phyloP scores from a whole-genome alignment of 2,888 invertebrate genomes.

The Coremacera marginata region DNA sequence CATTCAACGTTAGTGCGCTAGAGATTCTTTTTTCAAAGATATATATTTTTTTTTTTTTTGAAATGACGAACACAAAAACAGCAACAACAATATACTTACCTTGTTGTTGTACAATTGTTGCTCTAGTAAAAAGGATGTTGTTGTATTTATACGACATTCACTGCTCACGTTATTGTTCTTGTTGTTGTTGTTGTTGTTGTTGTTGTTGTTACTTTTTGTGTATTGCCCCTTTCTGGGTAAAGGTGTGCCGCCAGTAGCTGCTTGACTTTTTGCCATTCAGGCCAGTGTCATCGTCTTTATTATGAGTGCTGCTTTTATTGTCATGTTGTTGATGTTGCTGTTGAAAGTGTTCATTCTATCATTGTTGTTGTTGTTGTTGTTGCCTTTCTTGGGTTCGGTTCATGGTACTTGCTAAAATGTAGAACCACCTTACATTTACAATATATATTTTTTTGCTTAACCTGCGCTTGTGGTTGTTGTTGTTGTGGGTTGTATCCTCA shows the following conservation, averaged over 20 bases:
- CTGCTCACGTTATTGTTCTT: no score
- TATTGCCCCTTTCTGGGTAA: neutral
- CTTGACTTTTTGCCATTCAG: constrained; percentile 9
- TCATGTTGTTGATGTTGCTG: neutral
- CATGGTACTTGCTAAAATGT: constrained; percentile 22
- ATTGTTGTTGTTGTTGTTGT: neutral
- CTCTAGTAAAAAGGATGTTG: neutral
- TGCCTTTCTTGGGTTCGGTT: constrained; percentile 15
- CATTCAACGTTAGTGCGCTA: neutral
- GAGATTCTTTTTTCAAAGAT: neutral
- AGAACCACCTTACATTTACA: neutral
- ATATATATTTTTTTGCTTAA: neutral
- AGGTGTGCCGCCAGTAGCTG: neutral
- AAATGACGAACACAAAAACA: neutral
- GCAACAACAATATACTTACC: neutral
- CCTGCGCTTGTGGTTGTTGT: constrained; percentile 46
- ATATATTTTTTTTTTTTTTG: constrained; percentile 2
- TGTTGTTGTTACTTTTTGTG: no score
- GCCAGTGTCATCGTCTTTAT: neutral
- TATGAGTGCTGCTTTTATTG: neutral
- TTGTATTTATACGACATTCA: neutral
- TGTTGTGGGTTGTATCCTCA: constrained; percentile 53
- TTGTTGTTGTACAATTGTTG: neutral
- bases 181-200: neutral
- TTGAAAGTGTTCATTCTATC: neutral